phyloP scores from a whole-genome alignment of 2,113 vertebrate genomes.

The Chascanopsetta lugubris region DNA sequence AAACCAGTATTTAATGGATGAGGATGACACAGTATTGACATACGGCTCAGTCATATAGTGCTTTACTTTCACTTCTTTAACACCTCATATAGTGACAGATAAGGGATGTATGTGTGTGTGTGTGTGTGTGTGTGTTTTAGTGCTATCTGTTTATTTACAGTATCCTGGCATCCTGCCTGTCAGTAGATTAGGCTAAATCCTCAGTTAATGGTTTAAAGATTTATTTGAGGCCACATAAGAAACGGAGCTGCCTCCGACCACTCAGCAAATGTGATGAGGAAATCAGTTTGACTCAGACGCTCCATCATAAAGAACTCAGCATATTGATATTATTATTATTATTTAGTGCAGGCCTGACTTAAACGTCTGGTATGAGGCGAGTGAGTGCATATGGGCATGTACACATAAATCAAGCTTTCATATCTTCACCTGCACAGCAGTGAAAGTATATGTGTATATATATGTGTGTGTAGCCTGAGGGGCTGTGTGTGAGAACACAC shows the following conservation, averaged over 20 bases:
- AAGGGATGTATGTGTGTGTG: neutral
- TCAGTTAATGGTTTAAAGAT: neutral
- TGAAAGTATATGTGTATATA: neutral
- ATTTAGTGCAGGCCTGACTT: neutral
- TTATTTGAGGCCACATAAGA: neutral
- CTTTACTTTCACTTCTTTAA: neutral
- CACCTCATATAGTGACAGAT: neutral
- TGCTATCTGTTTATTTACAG: neutral
- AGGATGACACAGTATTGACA: neutral
- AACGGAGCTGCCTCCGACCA: neutral
- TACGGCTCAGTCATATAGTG: too few species aligned
- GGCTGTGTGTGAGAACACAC: too few species aligned
- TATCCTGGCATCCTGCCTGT: neutral
- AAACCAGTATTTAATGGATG: neutral
- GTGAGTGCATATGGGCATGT: neutral
- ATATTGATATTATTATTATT: too few species aligned
- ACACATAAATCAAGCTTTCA: neutral
- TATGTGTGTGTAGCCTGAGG: too few species aligned
- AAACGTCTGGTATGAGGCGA: neutral
- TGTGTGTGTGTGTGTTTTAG: neutral
- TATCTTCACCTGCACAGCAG: neutral
- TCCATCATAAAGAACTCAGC: conserved; percentile 1
- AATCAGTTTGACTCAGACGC: neutral
- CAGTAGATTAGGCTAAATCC: neutral
- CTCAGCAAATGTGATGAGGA: conserved; percentile 29